Base-by-base conservation (phyloP, 2,113 vertebrate genomes). In the Mormyrus lacerda region DNA sequence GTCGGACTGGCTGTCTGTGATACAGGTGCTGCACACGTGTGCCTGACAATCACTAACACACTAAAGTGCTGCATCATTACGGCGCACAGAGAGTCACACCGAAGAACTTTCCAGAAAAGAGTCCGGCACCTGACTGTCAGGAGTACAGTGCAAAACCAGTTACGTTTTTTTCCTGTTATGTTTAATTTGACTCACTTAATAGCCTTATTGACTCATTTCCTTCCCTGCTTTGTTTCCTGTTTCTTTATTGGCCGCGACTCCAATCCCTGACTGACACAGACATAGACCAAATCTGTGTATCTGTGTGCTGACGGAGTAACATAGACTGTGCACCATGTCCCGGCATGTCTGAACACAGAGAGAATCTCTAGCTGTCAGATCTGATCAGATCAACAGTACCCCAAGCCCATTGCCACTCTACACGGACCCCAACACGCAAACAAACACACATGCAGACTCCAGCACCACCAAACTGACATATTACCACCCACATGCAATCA, bases 301-400 rank as follows among this genome's bases (percentile, higher is more conserved):
- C 91, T 92, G 85, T 83, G 87, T 90, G 83, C 35, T 2, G 87
- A 87, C 73, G 89, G 88, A 42, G 90, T 88, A 31, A 58, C 89
- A 87, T 48, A 39, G 90, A 90, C 90, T 91, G 87, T 0, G 69
- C 31, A 88, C 79, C 91, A 84, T 88, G 65, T 73, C 58, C 42
- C 47, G 91, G 89, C 93, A 90, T 89, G 93, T 93, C 93, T 87
- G 88, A 91, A 93, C 91, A 90, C 90, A 91, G 89, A 88, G 91
- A 92, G 90, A 79, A 92, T 84, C 51, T n/a, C 69, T 90, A 88
- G 91, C 89, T 92, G 93, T 94, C 93, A 92, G 90, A 73, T 87
- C 90, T 91, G 91, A 93, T 94, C 92, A 91, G 89, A 90, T 94
- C 93, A 92, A 17, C 15, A 5, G 89, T 88, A 90, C 83, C 91